Evolutionary conservation across 2,888 invertebrate species (phyloP), one percentile per base, ranked within the genome.

Genomic region (Polydrusus pterygomalis): DNA sequence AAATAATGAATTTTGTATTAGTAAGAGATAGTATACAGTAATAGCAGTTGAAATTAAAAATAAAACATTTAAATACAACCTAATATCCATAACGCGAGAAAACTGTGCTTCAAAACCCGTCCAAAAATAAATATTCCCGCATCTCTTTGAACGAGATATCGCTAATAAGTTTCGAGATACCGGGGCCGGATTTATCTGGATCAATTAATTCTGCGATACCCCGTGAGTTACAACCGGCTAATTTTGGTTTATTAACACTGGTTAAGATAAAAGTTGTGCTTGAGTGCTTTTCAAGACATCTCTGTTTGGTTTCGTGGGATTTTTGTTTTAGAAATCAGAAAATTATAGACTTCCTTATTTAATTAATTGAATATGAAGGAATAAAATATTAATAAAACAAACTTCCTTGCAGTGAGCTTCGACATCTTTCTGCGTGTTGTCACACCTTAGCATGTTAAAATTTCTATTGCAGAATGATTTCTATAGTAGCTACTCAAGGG

Each of bases 181-280:
- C 81, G 81, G 78, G 79, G 78, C 79, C 49, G 70, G 79, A 82
- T 82, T 85, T 85, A 85, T 85, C 85, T 81, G 78, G 79, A 80
- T 83, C 84, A 86, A 86, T 86, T 85, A 86, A 85, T 84, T 83
- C 80, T 78, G 74, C 80, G 85, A 85, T 85, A 85, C 82, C 77
- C 78, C 79, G 77, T 81, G 80, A 82, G 77, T 82, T 83, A 83
- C 80, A 81, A 80, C 80, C 80, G 79, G 74, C 83, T 82, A 82
- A 83, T 82, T 83, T 83, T 80, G 81, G 81, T 83, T 82, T 82
- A 83, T 83, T 81, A 82, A 81, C 83, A 81, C 81, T 78, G 75
- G 54, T 72, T 70, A 70, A 77, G 77, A 77, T 77, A 77, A 74
- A 58, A 11, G 51, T 64, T 47, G 47, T 47, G 74, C 60, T 63